Base-by-base conservation (phyloP, 2,113 vertebrate species). In the Entomyzon cyanotis region DNA sequence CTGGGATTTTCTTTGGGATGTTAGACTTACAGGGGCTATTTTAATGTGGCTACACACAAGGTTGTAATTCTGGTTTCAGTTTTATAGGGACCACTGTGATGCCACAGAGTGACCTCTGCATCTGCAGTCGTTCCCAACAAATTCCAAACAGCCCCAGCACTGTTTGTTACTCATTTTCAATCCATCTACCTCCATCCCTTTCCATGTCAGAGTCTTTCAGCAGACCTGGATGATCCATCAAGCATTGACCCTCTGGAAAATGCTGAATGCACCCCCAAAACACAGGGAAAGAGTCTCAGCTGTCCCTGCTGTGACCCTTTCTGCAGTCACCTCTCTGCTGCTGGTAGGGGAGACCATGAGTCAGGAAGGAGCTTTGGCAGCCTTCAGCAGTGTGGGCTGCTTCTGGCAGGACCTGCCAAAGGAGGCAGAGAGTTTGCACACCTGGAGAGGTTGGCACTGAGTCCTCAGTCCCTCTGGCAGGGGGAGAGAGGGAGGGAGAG, bases 351-450 rank as follows among this genome's bases (percentile, higher is more conserved):
- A 93, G 79, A 5, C 71, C 77, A 11, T 4, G 65, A 97, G 93
- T 69, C 96, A 91, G 94, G 95, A 95, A 60, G 12, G 41, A 94
- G 79, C 81, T 78, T 88, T 97, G 97, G 94, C 95, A 97, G 94
- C 94, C 80, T 95, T 39, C 69, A 81, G 93, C 90, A 71, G 94
- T 28, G 94, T 96, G 93, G 88, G 87, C 84, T 88, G 50, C 60
- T 87, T 96, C 96, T 92, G 90, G 91, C 89, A 95, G 95, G 90
- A 93, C 94, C 91, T 95, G 97, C 97, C 97, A 97, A 95, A 95
- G 92, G 71, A 80, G 94, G 59, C 10, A 44, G 94, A 93, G 78
- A 93, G 96, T 97, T 97, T 98, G 93, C 95, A 93, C 96, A 98
- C 96, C 97, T 98, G 98, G 97, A 95, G 59, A 87, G 84, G 96